Evolutionary conservation across 2,113 vertebrate genomes (phyloP).

Genomic region (Sterna hirundo): DNA sequence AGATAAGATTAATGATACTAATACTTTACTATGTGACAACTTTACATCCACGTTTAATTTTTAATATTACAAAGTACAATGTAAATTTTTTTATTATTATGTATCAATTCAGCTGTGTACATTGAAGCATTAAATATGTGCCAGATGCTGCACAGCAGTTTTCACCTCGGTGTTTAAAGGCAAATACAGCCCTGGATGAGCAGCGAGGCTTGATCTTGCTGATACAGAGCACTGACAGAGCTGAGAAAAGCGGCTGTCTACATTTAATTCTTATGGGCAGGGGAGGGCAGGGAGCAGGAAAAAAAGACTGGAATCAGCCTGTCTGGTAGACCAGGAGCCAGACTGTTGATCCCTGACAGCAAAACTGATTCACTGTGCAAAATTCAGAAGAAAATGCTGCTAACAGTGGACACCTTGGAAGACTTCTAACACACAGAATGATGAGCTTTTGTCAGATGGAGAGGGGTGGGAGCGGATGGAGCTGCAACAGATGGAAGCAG

Average conservation of each 20-base stretch:
- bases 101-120: neutral
- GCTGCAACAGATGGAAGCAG: neutral
- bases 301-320: neutral
- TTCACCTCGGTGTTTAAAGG: neutral
- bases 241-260: neutral
- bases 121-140: neutral
- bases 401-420: neutral
- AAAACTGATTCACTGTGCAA: neutral
- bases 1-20: neutral
- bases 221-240: neutral
- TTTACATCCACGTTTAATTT: neutral
- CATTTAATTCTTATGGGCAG: neutral
- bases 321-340: neutral
- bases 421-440: neutral
- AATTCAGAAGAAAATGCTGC: neutral
- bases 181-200: neutral
- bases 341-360: neutral
- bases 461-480: neutral
- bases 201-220: neutral
- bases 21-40: neutral
- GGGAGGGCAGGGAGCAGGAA: neutral
- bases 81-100: neutral
- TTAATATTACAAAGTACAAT: neutral
- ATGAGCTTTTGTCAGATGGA: neutral
- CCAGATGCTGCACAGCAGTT: neutral